Base-by-base conservation (phyloP, 2,113 vertebrate genomes). In the Tragelaphus imberbis region DNA sequence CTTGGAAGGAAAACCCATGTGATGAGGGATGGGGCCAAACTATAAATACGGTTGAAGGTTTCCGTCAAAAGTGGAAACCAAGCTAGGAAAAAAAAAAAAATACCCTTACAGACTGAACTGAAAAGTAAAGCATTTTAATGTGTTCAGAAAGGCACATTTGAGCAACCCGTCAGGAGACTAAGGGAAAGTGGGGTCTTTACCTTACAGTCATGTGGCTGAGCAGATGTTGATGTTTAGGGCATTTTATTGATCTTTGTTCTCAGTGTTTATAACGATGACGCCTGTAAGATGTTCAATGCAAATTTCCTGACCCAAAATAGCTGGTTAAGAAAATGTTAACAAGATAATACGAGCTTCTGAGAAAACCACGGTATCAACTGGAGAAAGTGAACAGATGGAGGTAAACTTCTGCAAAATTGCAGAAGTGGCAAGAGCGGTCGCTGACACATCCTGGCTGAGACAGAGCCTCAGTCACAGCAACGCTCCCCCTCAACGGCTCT, bases 271-370 rank as follows among this genome's bases (percentile, higher is more conserved):
- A 63, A 89, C 47, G 55, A 86, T 51, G 88, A 91, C 28, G 30
- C 47, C 71, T 84, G 3, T 33, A 91, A 91, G 84, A 86, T 19
- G 53, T 71, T 85, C 91, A 96, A 56, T 91, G 93, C 75, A 95
- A 86, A 97, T 97, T 93, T 96, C 79, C 95, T 71, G 25, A 90
- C 79, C 40, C 25, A 25, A 96, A 96, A 91, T 96, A 95, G 94
- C 86, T 33, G 19, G 44, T 71, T 91, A 97, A 97, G 96, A 95
- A 97, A 84, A 91, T 95, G 86, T 92, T 87, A 84, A 36, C 61
- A 77, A 79, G 58, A 95, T 63, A 33, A 33, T 21, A 40, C 5
- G 53, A 84, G 59, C 55, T 94, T 91, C 58, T 71, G 79, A 80
- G 61, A 86, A 97, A 94, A 21, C 53, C 68, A 27, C 27, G 12